Percentiles rank a stretch among this genome's conserved stretches.
phyloP scores from a whole-genome alignment of 1,140 invertebrate genomes.

The Spodoptera frugiperda region DNA sequence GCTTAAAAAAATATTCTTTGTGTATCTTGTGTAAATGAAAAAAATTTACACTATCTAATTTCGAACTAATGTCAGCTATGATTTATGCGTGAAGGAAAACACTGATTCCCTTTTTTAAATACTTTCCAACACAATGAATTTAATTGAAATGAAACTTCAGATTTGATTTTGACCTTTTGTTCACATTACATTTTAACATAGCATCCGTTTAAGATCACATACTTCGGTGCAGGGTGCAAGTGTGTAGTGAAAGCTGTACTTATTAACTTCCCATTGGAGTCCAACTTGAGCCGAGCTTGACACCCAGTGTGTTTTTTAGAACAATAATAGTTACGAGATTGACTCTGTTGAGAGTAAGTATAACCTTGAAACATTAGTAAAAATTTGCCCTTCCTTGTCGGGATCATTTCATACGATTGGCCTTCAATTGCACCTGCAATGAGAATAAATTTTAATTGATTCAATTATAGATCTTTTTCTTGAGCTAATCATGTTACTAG shows the following conservation, averaged over 20 bases:
- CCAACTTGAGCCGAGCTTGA: constrained; percentile 59
- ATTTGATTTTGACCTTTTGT: too few species aligned
- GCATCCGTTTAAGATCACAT: constrained; percentile 44
- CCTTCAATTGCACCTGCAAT: constrained; percentile 36
- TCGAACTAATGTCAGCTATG: too few species aligned
- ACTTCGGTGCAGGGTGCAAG: constrained; percentile 55
- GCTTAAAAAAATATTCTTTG: too few species aligned
- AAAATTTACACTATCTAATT: too few species aligned
- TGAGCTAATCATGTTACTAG: too few species aligned
- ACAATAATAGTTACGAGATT: constrained; percentile 63
- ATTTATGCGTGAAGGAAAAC: too few species aligned
- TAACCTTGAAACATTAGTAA: constrained; percentile 61
- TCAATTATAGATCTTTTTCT: too few species aligned
- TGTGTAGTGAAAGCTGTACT: constrained; percentile 40
- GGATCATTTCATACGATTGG: constrained; percentile 59
- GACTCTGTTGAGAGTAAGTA: constrained; percentile 61
- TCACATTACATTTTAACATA: constrained; percentile 36
- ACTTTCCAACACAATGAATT: too few species aligned
- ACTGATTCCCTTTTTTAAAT: too few species aligned
- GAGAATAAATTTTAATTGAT: too few species aligned
- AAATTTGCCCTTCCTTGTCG: constrained; percentile 58
- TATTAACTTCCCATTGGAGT: constrained; percentile 46
- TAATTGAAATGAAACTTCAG: too few species aligned
- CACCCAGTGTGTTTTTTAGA: constrained; percentile 68
- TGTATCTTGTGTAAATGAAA: too few species aligned